Evolutionary conservation across 2,113 vertebrate genomes (phyloP), one percentile per base, ranked within the genome.

Genomic region (Gasterosteus nipponicus): DNA sequence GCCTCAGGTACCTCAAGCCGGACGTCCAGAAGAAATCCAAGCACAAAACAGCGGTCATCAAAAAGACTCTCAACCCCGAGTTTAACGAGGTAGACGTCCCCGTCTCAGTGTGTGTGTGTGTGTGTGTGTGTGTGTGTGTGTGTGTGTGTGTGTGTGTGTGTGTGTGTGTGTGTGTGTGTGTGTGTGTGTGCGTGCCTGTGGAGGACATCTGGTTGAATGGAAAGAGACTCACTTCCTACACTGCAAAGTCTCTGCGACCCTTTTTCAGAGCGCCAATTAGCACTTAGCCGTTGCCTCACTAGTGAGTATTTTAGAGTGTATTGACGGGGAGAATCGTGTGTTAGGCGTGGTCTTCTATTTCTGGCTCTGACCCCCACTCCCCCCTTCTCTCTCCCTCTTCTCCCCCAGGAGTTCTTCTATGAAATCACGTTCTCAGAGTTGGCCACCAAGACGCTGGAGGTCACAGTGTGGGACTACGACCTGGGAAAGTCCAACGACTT

Each of bases 1-100:
- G 51, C 84, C 59, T 80, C 86, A 97, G 96, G 88, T 97, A 97
- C 85, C 92, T 97, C 86, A 96, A 96, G 80, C 96, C 96, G 7
- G 96, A 97, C 0, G 89, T 95, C 78, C 95, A 96, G 75, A 97
- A 97, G 88, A 97, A 96, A 86, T 96, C 96, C 51, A 97, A 97
- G 90, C 96, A 97, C 86, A 97, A 97, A 93, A 97, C 96, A 0
- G 92, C 93, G 0, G 96, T 96, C 57, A 96, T 96, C 78, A 96
- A 96, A 93, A 97, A 97, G 91, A 97, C 96, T 0, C 93, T 97
- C 39, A 97, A 97, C 85, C 96, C 96, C 0, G 96, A 97, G 87
- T 97, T 96, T 89, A 96, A 97, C 58, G 96, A 97, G 96, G 96
- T 97, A 91, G 71, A 26, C 1, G 0, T 69, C 26, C 16, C 35